These are phyloP conservation scores for Danio jaintianensis DNA, from an alignment of 2,797 vertebrate species.

Conservation along the genomic window DNA sequence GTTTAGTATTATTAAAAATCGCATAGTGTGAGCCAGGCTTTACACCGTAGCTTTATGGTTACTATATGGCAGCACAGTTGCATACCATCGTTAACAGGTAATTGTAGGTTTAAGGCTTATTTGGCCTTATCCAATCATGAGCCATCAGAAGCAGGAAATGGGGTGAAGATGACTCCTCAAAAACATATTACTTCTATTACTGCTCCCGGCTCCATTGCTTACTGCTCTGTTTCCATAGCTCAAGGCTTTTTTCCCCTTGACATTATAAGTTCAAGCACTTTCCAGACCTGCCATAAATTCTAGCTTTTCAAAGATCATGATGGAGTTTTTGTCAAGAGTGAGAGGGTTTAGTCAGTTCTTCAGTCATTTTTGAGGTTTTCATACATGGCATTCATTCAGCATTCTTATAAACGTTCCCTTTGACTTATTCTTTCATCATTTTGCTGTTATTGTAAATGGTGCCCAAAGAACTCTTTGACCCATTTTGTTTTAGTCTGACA, in stretches of 20 bases:
- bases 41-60: not conserved
- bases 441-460: not conserved
- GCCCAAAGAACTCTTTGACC: not conserved
- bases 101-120: not conserved
- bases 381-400: not conserved
- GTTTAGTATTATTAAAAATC: too few species aligned
- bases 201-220: not conserved
- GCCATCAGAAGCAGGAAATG: constrained; percentile 9
- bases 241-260: constrained; percentile 7
- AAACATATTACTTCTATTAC: constrained; percentile 11
- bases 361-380: not conserved
- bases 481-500: not conserved
- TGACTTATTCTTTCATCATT: not conserved
- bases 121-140: constrained; percentile 5
- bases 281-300: constrained; percentile 29
- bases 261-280: constrained; percentile 16
- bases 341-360: not conserved
- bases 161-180: constrained; percentile 5
- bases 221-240: constrained; percentile 33
- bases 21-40: not conserved
- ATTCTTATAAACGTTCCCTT: constrained; percentile 8
- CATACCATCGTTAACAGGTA: not conserved
- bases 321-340: not conserved
- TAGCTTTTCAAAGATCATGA: constrained; percentile 12
- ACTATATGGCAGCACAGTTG: not conserved